Evolutionary conservation across 2,888 invertebrate genomes (phyloP), one percentile per base, ranked within the genome.

Genomic region (Lithophane ornitopus): DNA sequence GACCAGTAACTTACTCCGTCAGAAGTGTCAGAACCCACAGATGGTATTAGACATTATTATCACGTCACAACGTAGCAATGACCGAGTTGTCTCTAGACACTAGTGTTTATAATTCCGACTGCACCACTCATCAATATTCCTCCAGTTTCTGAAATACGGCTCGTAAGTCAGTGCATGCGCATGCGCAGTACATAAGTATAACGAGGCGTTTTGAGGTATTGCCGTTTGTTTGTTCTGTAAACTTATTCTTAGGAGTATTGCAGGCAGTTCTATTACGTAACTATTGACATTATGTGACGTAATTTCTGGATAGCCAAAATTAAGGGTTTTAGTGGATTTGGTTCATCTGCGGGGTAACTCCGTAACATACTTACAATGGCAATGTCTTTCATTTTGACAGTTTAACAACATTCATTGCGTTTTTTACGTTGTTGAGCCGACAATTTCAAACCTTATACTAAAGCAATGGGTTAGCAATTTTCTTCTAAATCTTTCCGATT

Each of bases 41-140:
- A n/a, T n/a, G n/a, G n/a, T 61, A 76, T 82, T 70, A 39, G 61
- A 28, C 52, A 87, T 83, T 86, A 87, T 78, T 74, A 70, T 72
- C 86, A 85, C 83, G 74, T 72, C 67, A 73, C 56, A 28, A 34
- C 28, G 68, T 84, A 89, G 80, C 91, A 90, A 89, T 91, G 91
- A 90, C 91, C 92, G 88, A 90, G 72, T 90, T 90, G 86, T 26
- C 44, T 44, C 26, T 75, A 84, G 84, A 70, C 72, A 28, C 28
- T 61, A 67, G 44, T 67, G 70, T 80, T 86, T 87, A 76, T 77
- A 78, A 83, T 81, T 85, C 84, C 34, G 74, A 71, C 70, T 49
- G 67, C 59, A 41, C 12, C 69, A 4, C 49, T 76, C 69, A 61
- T 88, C 75, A 76, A 66, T 82, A 87, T 85, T 79, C 85, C 67